Percentiles rank a stretch among this genome's conserved stretches.
These are phyloP conservation scores for Chironomus striatipennis DNA, from an alignment of 1,140 invertebrate genomes.

Conservation along the genomic window DNA sequence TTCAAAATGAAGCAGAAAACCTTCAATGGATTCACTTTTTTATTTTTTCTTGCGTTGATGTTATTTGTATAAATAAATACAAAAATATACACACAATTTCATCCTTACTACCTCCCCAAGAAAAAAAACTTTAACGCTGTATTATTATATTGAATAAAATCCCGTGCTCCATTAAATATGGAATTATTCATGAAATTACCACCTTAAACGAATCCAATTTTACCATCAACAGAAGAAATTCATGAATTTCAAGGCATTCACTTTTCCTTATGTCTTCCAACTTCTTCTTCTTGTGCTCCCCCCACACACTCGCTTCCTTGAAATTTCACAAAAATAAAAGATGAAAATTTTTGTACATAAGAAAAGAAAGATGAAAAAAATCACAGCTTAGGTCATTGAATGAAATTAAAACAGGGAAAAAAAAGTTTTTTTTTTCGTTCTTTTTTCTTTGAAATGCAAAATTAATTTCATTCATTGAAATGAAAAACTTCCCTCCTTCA, in stretches of 20 bases:
- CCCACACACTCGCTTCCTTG: neutral
- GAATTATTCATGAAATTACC: conserved; percentile 23
- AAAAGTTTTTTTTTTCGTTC: neutral
- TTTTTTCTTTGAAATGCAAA: neutral
- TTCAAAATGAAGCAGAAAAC: conserved; percentile 1
- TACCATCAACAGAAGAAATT: conserved; percentile 1
- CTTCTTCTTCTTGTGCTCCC: neutral
- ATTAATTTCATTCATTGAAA: conserved; percentile 18
- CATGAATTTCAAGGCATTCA: conserved; percentile 2
- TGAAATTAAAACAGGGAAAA: conserved; percentile 13
- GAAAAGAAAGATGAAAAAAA: neutral
- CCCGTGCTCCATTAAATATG: conserved; percentile 1
- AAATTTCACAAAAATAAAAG: neutral
- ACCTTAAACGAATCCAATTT: conserved; percentile 22
- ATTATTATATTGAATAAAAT: neutral
- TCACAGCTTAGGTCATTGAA: conserved; percentile 21
- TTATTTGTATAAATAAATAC: neutral
- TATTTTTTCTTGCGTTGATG: neutral
- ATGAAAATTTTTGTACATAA: conserved; percentile 17
- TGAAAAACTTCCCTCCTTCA: neutral
- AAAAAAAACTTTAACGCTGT: neutral
- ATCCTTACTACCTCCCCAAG: neutral
- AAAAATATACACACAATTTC: neutral
- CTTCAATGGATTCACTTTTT: neutral
- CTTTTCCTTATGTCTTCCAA: neutral